A percentile compares a stretch with the other conserved stretches of the same genome.
Evolutionary conservation across 2,888 invertebrate genomes (phyloP).

Genomic region (Axea sp.): DNA sequence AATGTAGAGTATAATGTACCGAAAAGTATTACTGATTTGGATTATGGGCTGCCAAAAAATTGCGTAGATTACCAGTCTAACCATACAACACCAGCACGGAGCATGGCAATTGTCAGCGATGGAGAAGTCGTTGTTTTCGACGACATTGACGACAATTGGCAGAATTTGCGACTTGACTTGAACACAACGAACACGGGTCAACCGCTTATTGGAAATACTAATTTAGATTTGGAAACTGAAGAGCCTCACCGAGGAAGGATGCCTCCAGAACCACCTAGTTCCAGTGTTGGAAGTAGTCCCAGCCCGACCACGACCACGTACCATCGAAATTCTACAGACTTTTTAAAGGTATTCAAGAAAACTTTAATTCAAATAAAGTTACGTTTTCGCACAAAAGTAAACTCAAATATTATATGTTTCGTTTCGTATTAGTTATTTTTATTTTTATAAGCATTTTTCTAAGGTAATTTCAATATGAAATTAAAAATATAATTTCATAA

Average conservation of each 20-base stretch:
- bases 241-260: constrained; percentile 73
- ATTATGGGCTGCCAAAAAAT: constrained; percentile 77
- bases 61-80: constrained; percentile 78
- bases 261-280: constrained; percentile 75
- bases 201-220: constrained; percentile 66
- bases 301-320: constrained; percentile 76
- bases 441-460: too few relatives aligned
- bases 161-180: constrained; percentile 80
- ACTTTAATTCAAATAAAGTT: too few relatives aligned
- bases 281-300: constrained; percentile 77
- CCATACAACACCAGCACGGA: constrained; percentile 76
- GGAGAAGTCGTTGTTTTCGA: constrained; percentile 92
- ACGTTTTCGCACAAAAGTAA: too few relatives aligned
- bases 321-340: constrained; percentile 78
- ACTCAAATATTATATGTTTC: too few relatives aligned
- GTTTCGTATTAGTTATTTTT: too few relatives aligned
- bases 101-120: constrained; percentile 82
- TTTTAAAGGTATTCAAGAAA: constrained; percentile 79
- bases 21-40: constrained; percentile 77
- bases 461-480: too few relatives aligned
- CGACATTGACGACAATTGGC: constrained; percentile 91
- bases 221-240: constrained; percentile 70
- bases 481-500: too few relatives aligned
- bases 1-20: constrained; percentile 77
- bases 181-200: constrained; percentile 67